Percentiles rank a stretch among this genome's conserved stretches.
Evolutionary conservation across 2,888 invertebrate genomes (phyloP).

Genomic region (Papilio demoleus): DNA sequence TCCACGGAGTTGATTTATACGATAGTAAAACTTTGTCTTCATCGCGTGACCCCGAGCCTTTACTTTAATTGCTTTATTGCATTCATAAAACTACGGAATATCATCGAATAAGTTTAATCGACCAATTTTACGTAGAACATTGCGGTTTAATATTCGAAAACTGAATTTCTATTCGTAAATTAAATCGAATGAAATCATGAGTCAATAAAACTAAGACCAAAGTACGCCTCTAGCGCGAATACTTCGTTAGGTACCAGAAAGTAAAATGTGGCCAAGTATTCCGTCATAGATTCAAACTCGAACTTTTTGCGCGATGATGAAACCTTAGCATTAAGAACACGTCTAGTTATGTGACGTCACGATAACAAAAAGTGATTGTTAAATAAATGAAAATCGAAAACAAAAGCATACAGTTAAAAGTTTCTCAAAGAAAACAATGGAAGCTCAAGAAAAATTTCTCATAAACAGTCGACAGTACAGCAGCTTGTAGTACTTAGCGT

Average conservation of each 20-base stretch:
- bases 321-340: too few species aligned
- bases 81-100: slow-evolving; percentile 38
- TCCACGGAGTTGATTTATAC: slow-evolving; percentile 38
- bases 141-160: slow-evolving; percentile 10
- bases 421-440: slow-evolving; percentile 17
- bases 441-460: slow-evolving; percentile 27
- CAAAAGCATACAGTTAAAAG: background rate
- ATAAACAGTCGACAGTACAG: slow-evolving; percentile 38
- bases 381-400: slow-evolving; percentile 6
- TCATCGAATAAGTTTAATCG: slow-evolving; percentile 35
- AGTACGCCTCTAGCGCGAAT: too few species aligned
- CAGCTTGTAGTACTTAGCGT: slow-evolving; percentile 37
- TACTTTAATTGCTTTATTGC: slow-evolving; percentile 41
- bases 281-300: too few species aligned
- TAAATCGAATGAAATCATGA: too few species aligned
- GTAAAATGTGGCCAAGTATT: too few species aligned
- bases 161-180: too few species aligned
- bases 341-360: background rate
- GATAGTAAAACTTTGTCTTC: slow-evolving; percentile 38
- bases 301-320: too few species aligned
- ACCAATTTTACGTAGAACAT: slow-evolving; percentile 24
- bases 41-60: slow-evolving; percentile 36
- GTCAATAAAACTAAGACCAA: too few species aligned
- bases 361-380: too few species aligned
- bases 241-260: too few species aligned